Evolutionary conservation across 1,140 invertebrate species (phyloP), one percentile per base, ranked within the genome.

Genomic region (Streblospio benedicti): DNA sequence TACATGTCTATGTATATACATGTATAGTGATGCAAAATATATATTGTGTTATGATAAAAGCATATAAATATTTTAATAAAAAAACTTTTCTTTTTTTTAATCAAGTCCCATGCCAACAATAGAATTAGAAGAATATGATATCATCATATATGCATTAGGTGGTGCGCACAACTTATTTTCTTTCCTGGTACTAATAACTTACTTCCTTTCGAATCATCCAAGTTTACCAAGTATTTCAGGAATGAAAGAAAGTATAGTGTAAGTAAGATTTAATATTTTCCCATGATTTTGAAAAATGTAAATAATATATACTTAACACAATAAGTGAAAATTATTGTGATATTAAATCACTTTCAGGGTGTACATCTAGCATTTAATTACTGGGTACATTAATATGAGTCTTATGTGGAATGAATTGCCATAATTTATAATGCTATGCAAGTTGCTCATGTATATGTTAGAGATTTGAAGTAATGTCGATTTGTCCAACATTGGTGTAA

Each of bases 171-270:
- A 71, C 50, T 57, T 75, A 18, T 58, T 76, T 35, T 70, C 67
- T 4, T 50, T 75, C 1, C 63, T 59, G 35, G 64, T 76, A 9
- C 57, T 74, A 28, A 57, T 74, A 33, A 73, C 69, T 27, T 76
- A 72, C 62, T 67, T 75, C 51, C 58, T 76, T 9, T 69, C 70
- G 28, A 74, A 76, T 62, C 67, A 67, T 49, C 73, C 74, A 4
- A 59, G 70, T 23, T 58, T 75, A 43, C 76, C 76, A 5, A 62
- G 55, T 30, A 14, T 63, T 30, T 14, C 54, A 1, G 53, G 53
- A 5, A 41, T 64, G 12, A 57, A 59, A 41, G 23, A 63, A n/a
- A 62, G 55, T 28, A 23, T 63, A 4, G 23, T 25, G 60, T 62
- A 28, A 62, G 55, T 55, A 20, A 25, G 9, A 16, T 31, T 49